Evolutionary conservation across 2,888 invertebrate species (phyloP), one percentile per base, ranked within the genome.

Genomic region (Macropis europaea): DNA sequence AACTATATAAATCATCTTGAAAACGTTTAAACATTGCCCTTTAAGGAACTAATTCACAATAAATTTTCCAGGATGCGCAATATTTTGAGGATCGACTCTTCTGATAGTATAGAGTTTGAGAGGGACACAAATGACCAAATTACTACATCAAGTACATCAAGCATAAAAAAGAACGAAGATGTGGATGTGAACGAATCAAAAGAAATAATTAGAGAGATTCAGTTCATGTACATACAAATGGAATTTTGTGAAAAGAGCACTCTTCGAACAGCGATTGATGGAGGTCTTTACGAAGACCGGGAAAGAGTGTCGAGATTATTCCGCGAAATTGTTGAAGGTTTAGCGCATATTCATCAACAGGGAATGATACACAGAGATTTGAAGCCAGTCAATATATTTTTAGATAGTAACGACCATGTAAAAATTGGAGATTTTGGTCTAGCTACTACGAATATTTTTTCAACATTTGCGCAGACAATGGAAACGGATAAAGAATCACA

Each of bases 371-470:
- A 97, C 87, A 91, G 96, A 52, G 96, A 97, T 84, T 88, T 96
- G 76, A 97, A 96, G 87, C 96, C 96, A 0, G 97, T 95, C 0
- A 99, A 99, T 87, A 97, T 99, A 85, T 99, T 99, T 90, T 92
- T 99, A 87, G 98, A 98, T 88, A 95, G 94, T 1, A 95, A 96
- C 80, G 98, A 98, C 90, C 97, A 97, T 88, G 97, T 97, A 0
- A 99, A 99, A 92, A 99, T 99, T 77, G 99, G 99, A 9, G 99
- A 99, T 90, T 99, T 99, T 90, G 99, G 99, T 11, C 92, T 99
- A 2, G 99, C 99, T 0, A 98, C 97, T 0, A 96, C 95, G 0
- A 94, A 93, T 79, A 92, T 94, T 53, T 91, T 93, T 86, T 85
- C 90, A 83, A 88, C 86, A 3, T 72, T 87, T 15, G 85, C 78